These are phyloP conservation scores for Aramus guarauna DNA, from an alignment of 2,113 vertebrate genomes.

Conservation along the genomic window DNA sequence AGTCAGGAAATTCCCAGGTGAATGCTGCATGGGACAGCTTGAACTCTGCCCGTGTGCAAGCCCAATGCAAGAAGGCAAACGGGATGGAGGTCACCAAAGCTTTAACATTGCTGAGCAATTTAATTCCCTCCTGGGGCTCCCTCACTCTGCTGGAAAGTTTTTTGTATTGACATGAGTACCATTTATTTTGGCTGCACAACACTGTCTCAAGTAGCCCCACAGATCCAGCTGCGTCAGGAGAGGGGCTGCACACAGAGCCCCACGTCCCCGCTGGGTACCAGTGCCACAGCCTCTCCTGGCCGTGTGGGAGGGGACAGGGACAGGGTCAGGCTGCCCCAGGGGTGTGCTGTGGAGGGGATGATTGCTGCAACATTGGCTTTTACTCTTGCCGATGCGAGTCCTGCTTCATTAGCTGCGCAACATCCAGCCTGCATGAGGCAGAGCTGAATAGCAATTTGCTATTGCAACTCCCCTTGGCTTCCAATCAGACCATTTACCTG, in stretches of 20 bases:
- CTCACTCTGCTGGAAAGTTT: background rate
- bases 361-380: background rate
- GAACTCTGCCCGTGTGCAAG: fast-evolving
- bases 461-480: background rate
- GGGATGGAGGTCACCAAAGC: background rate
- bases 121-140: background rate
- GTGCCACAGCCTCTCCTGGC: background rate
- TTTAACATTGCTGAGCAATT: background rate
- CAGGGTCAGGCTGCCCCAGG: background rate
- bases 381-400: background rate
- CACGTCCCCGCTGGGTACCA: fast-evolving
- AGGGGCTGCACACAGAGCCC: background rate
- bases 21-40: background rate
- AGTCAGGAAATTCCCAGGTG: background rate
- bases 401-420: background rate
- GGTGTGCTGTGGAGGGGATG: background rate
- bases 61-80: background rate
- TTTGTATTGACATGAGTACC: background rate
- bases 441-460: background rate
- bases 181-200: slow-evolving; percentile 2
- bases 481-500: slow-evolving; percentile 35
- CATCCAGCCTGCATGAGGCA: background rate
- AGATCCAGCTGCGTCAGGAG: background rate
- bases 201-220: background rate
- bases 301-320: background rate